A percentile compares a stretch with the other conserved stretches of the same genome.
Evolutionary conservation across 2,113 vertebrate species (phyloP).

Genomic region (Pachycephala philippinensis): DNA sequence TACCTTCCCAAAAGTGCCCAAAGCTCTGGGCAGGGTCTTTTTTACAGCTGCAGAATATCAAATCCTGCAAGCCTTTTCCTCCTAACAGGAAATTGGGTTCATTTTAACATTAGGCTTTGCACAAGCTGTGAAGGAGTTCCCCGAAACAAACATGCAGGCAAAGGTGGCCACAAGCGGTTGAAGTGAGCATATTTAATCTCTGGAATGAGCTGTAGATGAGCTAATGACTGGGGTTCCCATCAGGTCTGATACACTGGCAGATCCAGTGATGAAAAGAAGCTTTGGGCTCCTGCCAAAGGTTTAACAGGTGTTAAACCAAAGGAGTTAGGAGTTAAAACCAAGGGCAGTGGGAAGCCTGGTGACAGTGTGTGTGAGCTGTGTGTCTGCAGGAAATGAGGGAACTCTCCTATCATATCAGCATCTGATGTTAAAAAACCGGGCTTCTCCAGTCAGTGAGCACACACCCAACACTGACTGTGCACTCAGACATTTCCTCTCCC

Average conservation of each 20-base stretch:
- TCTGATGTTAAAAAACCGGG: fast-evolving
- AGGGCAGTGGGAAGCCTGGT: background rate
- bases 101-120: background rate
- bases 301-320: background rate
- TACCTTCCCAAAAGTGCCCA: background rate
- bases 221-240: background rate
- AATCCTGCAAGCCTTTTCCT: background rate
- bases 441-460: background rate
- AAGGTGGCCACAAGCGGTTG: fast-evolving
- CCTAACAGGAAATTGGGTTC: background rate
- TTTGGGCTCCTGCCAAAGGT: background rate
- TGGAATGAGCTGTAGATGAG: background rate
- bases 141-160: background rate
- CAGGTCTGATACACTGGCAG: background rate
- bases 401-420: background rate
- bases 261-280: background rate
- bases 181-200: background rate
- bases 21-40: background rate
- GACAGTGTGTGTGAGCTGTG: background rate
- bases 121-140: background rate
- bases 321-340: background rate
- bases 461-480: background rate
- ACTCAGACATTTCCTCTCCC: background rate
- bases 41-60: background rate
- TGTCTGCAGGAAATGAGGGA: background rate